Evolutionary conservation across 2,113 vertebrate genomes (phyloP).

Genomic region (Pomatostomus ruficeps): DNA sequence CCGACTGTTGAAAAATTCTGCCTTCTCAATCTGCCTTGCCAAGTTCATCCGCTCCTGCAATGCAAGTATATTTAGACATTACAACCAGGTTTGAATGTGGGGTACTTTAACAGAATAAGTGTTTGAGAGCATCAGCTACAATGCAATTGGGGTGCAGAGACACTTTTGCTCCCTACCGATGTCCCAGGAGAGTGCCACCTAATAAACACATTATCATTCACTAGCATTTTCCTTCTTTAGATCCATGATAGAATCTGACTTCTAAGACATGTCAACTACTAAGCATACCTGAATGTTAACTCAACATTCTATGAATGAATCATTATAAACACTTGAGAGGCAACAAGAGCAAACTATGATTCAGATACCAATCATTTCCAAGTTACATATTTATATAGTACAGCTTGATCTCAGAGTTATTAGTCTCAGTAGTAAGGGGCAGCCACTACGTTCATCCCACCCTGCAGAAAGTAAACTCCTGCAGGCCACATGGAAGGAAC

Average conservation of each 20-base stretch:
- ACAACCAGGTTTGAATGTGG: background rate
- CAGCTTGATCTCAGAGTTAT: background rate
- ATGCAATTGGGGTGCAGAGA: background rate
- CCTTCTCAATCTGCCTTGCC: conserved; percentile 88
- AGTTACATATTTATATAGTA: background rate
- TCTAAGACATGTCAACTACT: background rate
- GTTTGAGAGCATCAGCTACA: background rate
- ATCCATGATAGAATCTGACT: background rate
- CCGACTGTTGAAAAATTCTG: conserved; percentile 87
- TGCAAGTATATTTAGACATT: background rate
- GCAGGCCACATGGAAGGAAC: background rate
- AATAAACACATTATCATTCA: background rate
- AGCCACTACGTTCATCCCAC: background rate
- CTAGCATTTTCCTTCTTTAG: background rate
- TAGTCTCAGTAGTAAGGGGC: background rate
- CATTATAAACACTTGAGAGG: background rate
- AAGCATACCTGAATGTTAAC: background rate
- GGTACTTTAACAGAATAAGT: background rate
- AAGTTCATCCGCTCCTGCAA: conserved; percentile 85
- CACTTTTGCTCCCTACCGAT: background rate
- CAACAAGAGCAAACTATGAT: background rate
- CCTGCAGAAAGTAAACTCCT: background rate
- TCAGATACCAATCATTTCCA: background rate
- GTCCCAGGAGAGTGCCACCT: background rate
- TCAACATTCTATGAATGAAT: background rate